Percentiles rank a stretch among this genome's conserved stretches.
Conservation (phyloP, 2,797 vertebrate species). For the Pangasius larnaudii region DNA sequence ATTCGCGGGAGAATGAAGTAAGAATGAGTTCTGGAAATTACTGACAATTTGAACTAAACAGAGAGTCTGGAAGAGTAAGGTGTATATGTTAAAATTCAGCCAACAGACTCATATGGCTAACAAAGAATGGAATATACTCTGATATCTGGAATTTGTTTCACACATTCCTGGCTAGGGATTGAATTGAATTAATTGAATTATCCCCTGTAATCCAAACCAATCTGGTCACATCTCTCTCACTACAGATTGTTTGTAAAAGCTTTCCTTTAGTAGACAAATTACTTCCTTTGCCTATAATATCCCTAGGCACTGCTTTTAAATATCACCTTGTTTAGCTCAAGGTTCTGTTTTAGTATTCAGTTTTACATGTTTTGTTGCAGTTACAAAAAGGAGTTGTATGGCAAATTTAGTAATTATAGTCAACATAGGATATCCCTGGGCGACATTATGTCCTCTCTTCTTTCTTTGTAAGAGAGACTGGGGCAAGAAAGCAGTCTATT, state of each 20-base stretch:
- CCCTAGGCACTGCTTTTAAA: conserved; percentile 44
- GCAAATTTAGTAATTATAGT: conserved; percentile 51
- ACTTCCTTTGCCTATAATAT: conserved; percentile 29
- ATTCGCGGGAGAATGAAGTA: conserved; percentile 80
- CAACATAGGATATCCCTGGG: conserved; percentile 38
- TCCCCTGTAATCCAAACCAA: conserved; percentile 2
- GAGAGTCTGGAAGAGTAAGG: not conserved
- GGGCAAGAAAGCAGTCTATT: conserved; percentile 18
- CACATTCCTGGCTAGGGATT: not conserved
- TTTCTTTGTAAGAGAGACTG: conserved; percentile 20
- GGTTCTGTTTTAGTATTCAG: conserved; percentile 43
- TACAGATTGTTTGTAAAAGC: conserved; percentile 5
- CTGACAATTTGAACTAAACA: conserved; percentile 18
- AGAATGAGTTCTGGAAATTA: conserved; percentile 41
- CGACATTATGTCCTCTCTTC: conserved; percentile 26
- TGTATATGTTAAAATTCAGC: conserved; percentile 30
- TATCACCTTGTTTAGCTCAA: conserved; percentile 38
- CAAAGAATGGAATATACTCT: conserved; percentile 4
- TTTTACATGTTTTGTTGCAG: conserved; percentile 52
- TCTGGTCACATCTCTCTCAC: not conserved
- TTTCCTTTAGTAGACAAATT: conserved; percentile 6
- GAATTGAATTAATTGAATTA: not conserved
- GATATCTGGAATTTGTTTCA: conserved; percentile 14
- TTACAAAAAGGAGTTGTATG: conserved; percentile 49
- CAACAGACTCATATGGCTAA: conserved; percentile 5